Base-by-base conservation (phyloP, 2,113 vertebrate genomes). In the Ammospiza nelsoni region DNA sequence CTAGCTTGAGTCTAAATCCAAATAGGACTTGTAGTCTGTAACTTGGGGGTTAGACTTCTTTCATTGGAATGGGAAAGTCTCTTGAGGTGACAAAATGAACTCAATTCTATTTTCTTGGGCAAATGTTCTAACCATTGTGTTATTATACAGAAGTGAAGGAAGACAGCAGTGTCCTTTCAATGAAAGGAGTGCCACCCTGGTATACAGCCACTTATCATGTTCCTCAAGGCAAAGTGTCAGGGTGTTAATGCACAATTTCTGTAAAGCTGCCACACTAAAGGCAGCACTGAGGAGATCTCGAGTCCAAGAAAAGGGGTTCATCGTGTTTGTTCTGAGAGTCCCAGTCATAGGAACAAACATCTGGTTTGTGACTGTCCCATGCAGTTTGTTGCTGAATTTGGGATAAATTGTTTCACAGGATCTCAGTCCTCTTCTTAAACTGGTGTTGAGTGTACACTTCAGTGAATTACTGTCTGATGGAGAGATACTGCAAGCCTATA, bases 151-250 rank as follows among this genome's bases (percentile, higher is more conserved):
- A 52, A 39, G 11, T 16, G 25, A 75, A 41, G 31, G 67, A 58
- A 66, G 21, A n/a, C 1, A 69, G 5, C 11, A 48, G 11, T 19
- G 7, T 58, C 25, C 11, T 79, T 84, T 55, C 49, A 51, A 3
- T 37, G 28, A 55, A 84, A 67, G 25, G 11, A 51, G 22, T 31
- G 5, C 7, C 23, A 9, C 0, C 39, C 39, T 39, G 39, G 0
- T 58, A 46, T 27, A 27, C 65, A 62, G 12, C 3, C 67, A 49
- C 7, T 5, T n/a, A 55, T 2, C 11, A 33, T 11, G 4, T 67
- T 78, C 51, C 14, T 90, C 12, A 28, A 58, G 43, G 28, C 8
- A 72, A 67, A 89, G 17, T 17, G 14, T 59, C 54, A 51, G 29
- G 12, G 4, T 23, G 12, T 49, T 35, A 82, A 58, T 46, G 9